Evolutionary conservation across 2,888 invertebrate species (phyloP).

Genomic region (Lithophane ornitopus): DNA sequence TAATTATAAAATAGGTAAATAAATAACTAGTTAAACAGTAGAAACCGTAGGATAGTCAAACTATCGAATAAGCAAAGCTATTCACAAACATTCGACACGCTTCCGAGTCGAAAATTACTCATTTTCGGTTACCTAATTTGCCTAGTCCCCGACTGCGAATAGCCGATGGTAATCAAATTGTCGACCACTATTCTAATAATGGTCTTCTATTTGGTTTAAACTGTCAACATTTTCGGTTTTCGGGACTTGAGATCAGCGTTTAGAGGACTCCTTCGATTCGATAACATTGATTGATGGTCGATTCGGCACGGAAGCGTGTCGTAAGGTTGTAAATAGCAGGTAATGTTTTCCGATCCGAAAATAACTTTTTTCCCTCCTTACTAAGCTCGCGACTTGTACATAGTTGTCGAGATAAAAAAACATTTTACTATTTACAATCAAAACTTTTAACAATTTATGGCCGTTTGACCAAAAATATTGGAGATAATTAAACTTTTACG

Average conservation of each 20-base stretch:
- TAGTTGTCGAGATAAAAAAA: slow-evolving; percentile 72
- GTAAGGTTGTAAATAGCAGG: no score
- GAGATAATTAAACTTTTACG: slow-evolving; percentile 28
- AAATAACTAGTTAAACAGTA: slow-evolving; percentile 39
- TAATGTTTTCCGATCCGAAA: neutral
- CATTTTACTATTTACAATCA: slow-evolving; percentile 50
- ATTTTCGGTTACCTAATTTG: neutral
- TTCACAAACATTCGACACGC: slow-evolving; percentile 1
- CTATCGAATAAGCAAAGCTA: slow-evolving; percentile 56
- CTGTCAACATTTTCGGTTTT: no score
- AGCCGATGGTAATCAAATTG: neutral
- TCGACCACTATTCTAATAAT: no score
- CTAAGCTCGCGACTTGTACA: slow-evolving; percentile 84
- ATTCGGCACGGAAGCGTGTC: no score
- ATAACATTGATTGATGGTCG: no score
- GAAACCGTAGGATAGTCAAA: slow-evolving; percentile 59
- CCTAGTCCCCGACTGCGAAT: neutral
- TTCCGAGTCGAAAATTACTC: neutral
- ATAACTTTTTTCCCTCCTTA: slow-evolving; percentile 20
- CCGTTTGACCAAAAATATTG: slow-evolving; percentile 57
- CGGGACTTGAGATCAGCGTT: no score
- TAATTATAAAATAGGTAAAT: slow-evolving; percentile 23
- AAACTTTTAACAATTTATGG: slow-evolving; percentile 26
- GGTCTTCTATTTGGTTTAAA: no score
- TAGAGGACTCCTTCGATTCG: no score